phyloP scores from a whole-genome alignment of 2,113 vertebrate genomes.

The Tenrec ecaudatus region DNA sequence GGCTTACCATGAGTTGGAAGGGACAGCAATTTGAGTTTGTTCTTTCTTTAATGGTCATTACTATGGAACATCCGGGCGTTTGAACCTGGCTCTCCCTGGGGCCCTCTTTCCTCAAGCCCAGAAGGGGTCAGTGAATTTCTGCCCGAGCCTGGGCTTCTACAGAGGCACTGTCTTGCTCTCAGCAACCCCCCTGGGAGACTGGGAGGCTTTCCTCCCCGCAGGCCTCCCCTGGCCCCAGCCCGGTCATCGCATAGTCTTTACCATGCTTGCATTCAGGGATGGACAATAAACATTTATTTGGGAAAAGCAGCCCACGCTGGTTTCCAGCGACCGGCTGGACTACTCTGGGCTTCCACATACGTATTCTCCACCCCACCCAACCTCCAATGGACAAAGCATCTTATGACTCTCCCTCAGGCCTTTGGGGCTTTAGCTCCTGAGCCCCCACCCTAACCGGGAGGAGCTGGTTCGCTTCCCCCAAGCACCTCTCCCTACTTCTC shows the following conservation, averaged over 20 bases:
- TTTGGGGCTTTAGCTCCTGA: neutral
- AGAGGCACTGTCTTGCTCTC: conserved; percentile 52
- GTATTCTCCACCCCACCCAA: neutral
- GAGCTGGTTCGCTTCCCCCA: neutral
- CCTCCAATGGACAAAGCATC: conserved; percentile 13
- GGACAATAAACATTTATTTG: conserved; percentile 74
- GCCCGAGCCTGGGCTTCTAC: conserved; percentile 7
- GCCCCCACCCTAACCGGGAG: neutral
- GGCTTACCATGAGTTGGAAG: neutral
- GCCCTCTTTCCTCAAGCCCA: neutral
- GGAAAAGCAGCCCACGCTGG: conserved; percentile 52
- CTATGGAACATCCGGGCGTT: neutral
- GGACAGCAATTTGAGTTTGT: neutral
- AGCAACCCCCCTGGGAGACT: neutral
- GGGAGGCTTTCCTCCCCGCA: conserved; percentile 43
- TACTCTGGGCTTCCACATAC: neutral
- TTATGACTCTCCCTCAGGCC: neutral
- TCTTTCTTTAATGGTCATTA: neutral
- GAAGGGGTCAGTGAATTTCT: neutral
- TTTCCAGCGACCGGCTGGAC: conserved; percentile 59
- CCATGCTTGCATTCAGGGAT: conserved; percentile 71
- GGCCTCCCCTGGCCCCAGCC: neutral
- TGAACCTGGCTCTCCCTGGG: neutral
- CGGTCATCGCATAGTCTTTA: conserved; percentile 41
- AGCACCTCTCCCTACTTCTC: neutral